Percentiles rank a stretch among this genome's conserved stretches.
Conservation (phyloP, 2,888 invertebrate species). For the Euzophera pinguis region DNA sequence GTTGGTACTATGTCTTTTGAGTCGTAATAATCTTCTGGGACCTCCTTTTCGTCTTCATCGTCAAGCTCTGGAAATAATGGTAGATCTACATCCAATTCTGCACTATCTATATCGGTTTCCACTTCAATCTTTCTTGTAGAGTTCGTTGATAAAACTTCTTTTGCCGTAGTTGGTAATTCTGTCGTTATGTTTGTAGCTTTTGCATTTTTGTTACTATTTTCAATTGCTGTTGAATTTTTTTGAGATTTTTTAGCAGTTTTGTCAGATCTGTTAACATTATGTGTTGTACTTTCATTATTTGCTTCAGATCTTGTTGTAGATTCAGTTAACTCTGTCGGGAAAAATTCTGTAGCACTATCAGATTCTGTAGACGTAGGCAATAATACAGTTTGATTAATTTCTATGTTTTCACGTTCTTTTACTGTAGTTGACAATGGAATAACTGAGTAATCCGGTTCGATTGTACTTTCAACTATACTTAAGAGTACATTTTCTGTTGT, state of each 20-base stretch:
- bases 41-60: slow-evolving; percentile 47
- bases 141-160: slow-evolving; percentile 27
- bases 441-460: slow-evolving; percentile 59
- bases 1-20: slow-evolving; percentile 65
- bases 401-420: slow-evolving; percentile 36
- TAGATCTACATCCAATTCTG: slow-evolving; percentile 42
- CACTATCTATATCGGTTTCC: slow-evolving; percentile 25
- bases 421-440: slow-evolving; percentile 58
- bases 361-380: slow-evolving; percentile 43
- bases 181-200: slow-evolving; percentile 18
- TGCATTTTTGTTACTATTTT: slow-evolving; percentile 11
- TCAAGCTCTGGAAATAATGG: slow-evolving; percentile 63
- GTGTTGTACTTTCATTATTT: background rate
- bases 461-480: slow-evolving; percentile 55
- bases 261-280: background rate
- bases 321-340: slow-evolving; percentile 19
- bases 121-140: slow-evolving; percentile 24
- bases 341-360: slow-evolving; percentile 14
- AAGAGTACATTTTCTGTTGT: slow-evolving; percentile 55
- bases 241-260: slow-evolving; percentile 19
- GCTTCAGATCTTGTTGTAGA: background rate
- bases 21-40: slow-evolving; percentile 72
- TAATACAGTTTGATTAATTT: slow-evolving; percentile 49
- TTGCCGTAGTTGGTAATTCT: slow-evolving; percentile 13
- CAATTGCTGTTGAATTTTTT: background rate